A percentile compares a stretch with the other conserved stretches of the same genome.
phyloP scores from a whole-genome alignment of 2,113 vertebrate species.

The Muntiacus muntjak region DNA sequence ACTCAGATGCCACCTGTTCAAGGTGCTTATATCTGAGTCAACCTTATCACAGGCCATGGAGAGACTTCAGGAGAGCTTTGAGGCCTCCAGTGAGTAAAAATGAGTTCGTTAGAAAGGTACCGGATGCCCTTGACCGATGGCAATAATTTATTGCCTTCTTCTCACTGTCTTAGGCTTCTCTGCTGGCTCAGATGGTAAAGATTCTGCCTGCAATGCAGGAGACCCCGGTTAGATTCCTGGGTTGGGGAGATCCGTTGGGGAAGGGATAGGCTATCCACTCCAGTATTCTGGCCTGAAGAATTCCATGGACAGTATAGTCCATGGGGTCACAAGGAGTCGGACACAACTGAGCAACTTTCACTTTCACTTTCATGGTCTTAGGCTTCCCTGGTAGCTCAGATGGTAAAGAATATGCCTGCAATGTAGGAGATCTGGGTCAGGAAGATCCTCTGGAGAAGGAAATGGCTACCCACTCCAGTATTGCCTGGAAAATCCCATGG shows the following conservation, averaged over 20 bases:
- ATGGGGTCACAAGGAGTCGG: neutral
- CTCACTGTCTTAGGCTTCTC: neutral
- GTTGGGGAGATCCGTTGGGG: rapidly evolving
- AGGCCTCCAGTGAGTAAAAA: neutral
- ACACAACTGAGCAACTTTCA: neutral
- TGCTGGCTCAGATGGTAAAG: neutral
- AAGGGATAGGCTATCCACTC: neutral
- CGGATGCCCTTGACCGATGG: neutral
- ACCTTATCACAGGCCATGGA: too few species aligned
- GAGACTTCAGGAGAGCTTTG: neutral
- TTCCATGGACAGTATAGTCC: neutral
- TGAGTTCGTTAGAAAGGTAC: neutral
- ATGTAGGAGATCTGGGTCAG: neutral
- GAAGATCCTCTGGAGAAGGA: neutral
- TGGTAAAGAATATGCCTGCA: neutral
- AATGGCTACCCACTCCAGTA: neutral
- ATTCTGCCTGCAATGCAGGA: neutral
- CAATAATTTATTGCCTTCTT: neutral
- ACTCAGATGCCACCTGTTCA: too few species aligned
- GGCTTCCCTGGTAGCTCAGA: neutral
- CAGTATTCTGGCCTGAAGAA: neutral
- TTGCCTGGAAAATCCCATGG: neutral
- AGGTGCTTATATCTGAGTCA: neutral
- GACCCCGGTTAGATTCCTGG: neutral
- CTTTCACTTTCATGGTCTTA: neutral